phyloP scores from a whole-genome alignment of 2,797 vertebrate genomes.

The Squalus acanthias region DNA sequence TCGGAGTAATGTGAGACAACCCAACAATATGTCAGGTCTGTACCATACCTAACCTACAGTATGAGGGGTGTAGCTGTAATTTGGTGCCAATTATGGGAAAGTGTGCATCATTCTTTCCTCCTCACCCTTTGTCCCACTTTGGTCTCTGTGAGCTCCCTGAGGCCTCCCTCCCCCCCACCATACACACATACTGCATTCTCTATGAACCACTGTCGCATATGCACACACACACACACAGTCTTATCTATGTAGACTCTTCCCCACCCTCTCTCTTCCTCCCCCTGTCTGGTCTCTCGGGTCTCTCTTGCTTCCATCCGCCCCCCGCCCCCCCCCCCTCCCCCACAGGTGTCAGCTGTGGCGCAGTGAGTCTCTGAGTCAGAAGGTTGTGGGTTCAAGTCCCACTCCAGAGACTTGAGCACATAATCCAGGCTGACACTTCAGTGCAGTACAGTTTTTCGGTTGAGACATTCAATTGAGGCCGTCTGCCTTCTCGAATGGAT shows the following conservation, averaged over 20 bases:
- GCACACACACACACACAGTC: no score
- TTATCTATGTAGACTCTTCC: neutral
- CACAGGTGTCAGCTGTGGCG: neutral
- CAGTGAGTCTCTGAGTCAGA: neutral
- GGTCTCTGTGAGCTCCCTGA: neutral
- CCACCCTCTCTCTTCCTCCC: neutral
- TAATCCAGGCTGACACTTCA: neutral
- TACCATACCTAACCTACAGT: neutral
- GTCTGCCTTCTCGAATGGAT: no score
- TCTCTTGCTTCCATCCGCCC: neutral
- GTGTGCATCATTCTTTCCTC: neutral
- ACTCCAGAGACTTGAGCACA: neutral
- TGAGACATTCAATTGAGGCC: no score
- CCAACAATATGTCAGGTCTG: neutral
- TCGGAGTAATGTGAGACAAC: neutral
- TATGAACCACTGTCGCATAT: no score
- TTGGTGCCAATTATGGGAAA: neutral
- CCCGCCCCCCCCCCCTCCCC: neutral
- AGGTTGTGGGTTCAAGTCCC: neutral
- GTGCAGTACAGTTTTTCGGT: neutral
- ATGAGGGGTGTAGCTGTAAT: neutral
- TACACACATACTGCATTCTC: no score
- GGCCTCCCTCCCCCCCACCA: no score
- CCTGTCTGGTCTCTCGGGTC: neutral
- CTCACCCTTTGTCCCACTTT: neutral